Percentiles rank a stretch among this genome's conserved stretches.
Conservation (phyloP, 2,797 vertebrate species). For the Echeneis naucrates region DNA sequence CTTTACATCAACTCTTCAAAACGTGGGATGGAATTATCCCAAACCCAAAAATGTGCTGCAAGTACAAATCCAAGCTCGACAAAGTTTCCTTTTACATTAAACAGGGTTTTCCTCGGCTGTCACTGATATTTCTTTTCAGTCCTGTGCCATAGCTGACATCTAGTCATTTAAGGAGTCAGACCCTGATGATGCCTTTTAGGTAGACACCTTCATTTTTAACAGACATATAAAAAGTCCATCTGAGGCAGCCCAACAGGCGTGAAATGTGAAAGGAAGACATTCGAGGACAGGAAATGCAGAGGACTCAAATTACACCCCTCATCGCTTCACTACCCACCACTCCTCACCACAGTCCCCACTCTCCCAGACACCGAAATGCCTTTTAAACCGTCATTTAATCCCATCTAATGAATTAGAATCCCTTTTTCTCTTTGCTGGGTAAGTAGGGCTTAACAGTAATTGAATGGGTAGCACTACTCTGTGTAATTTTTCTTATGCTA, state of each 20-base stretch:
- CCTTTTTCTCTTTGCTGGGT: constrained; percentile 64
- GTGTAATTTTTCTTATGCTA: constrained; percentile 64
- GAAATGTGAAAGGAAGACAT: constrained; percentile 77
- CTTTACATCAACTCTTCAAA: neutral
- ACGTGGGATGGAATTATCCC: neutral
- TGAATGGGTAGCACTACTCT: constrained; percentile 72
- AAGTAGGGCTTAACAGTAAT: constrained; percentile 76
- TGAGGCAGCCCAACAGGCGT: constrained; percentile 72
- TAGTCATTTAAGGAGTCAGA: constrained; percentile 27
- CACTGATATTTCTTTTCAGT: constrained; percentile 21
- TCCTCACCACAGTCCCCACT: constrained; percentile 52
- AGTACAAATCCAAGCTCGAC: neutral
- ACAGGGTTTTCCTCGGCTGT: neutral
- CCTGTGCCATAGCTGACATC: constrained; percentile 12
- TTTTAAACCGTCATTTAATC: constrained; percentile 78
- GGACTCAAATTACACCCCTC: constrained; percentile 74
- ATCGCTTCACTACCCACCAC: constrained; percentile 60
- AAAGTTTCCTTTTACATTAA: constrained; percentile 4
- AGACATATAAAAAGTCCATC: constrained; percentile 71
- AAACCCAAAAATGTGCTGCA: neutral
- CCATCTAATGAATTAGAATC: constrained; percentile 78
- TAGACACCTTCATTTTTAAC: constrained; percentile 72
- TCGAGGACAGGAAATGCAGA: constrained; percentile 66
- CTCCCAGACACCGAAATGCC: constrained; percentile 62
- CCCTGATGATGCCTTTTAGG: constrained; percentile 49